These are phyloP conservation scores for Pachyramphus minor DNA, from an alignment of 2,113 vertebrate genomes.

Conservation along the genomic window DNA sequence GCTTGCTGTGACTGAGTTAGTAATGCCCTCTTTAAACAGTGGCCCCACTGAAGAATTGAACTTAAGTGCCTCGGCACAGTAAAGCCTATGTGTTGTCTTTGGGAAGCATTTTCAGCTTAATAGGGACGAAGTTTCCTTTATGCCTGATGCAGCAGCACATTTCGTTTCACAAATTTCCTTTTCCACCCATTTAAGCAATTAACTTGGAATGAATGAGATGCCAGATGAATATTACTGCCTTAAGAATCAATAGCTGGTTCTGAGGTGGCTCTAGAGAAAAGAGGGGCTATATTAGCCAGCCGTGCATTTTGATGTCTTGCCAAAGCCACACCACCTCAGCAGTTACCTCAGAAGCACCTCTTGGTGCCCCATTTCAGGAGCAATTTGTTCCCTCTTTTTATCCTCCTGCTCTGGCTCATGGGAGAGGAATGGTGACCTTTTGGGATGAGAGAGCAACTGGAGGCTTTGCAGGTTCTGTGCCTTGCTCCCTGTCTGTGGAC, in stretches of 20 bases:
- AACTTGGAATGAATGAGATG: conserved; percentile 59
- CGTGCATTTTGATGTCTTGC: not conserved
- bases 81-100: conserved; percentile 62
- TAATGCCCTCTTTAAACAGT: conserved; percentile 46
- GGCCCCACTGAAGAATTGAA: conserved; percentile 63
- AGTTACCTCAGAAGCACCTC: not conserved
- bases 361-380: not conserved
- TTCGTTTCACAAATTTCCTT: conserved; percentile 54
- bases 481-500: not conserved
- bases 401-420: not conserved
- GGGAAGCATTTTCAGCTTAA: conserved; percentile 65
- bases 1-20: conserved; percentile 49
- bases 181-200: conserved; percentile 64
- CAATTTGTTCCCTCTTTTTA: not conserved
- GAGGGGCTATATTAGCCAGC: not conserved
- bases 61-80: conserved; percentile 50
- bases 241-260: conserved; percentile 52
- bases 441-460: not conserved
- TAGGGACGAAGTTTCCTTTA: conserved; percentile 55
- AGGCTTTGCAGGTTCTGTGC: not conserved
- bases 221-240: conserved; percentile 47
- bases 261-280: conserved; percentile 41
- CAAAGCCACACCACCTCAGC: not conserved
- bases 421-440: not conserved
- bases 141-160: conserved; percentile 59